Conservation (phyloP, 2,888 invertebrate species). For the Tenthredo distinguenda region DNA sequence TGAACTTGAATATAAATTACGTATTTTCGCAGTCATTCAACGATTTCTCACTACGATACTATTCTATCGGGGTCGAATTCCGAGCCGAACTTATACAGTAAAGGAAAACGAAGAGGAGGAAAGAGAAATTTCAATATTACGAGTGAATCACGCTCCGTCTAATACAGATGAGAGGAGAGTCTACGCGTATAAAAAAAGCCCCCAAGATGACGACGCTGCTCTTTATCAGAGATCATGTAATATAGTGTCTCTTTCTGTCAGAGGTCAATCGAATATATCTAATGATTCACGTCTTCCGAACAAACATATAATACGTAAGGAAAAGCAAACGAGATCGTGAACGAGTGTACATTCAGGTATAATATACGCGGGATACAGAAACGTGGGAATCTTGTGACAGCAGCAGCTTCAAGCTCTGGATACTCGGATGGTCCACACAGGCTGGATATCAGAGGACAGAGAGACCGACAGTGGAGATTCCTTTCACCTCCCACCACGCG, state of each 20-base stretch:
- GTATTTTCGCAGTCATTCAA: not conserved
- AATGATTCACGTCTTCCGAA: not conserved
- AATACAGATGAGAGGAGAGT: not conserved
- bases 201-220: not conserved
- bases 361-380: constrained; percentile 1
- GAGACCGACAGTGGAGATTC: constrained; percentile 57
- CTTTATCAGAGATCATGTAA: not conserved
- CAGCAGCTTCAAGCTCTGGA: constrained; percentile 1
- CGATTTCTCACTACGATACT: not conserved
- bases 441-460: constrained; percentile 19
- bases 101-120: not conserved
- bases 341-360: not conserved
- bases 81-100: not conserved
- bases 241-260: not conserved
- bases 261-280: not conserved
- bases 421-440: constrained; percentile 11
- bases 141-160: not conserved
- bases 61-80: not conserved
- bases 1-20: not conserved
- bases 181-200: not conserved
- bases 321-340: not conserved
- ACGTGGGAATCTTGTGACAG: constrained; percentile 42
- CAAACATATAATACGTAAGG: not conserved
- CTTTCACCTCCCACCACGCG: constrained; percentile 60
- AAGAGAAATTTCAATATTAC: not conserved